Evolutionary conservation across 2,113 vertebrate genomes (phyloP).

Genomic region (Murina feae): DNA sequence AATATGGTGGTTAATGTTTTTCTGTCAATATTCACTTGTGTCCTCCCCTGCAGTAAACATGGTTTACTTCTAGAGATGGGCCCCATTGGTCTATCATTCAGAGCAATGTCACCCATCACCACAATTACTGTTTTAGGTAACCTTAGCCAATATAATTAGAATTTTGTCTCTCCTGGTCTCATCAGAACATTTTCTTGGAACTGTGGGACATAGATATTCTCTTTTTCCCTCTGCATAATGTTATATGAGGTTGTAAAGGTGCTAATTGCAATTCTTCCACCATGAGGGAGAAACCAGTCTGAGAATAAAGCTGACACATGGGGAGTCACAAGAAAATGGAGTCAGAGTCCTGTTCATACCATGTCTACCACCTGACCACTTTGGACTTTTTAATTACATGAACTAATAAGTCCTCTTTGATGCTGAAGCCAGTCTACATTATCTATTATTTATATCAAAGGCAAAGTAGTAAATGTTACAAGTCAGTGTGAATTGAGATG

Average conservation of each 20-base stretch:
- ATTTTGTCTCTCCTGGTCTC: background rate
- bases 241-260: background rate
- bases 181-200: background rate
- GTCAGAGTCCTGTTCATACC: background rate
- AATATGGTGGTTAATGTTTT: background rate
- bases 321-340: background rate
- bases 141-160: background rate
- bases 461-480: background rate
- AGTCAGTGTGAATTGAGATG: background rate
- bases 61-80: background rate
- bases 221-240: background rate
- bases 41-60: background rate
- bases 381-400: background rate
- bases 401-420: background rate
- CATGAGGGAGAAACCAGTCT: background rate
- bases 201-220: background rate
- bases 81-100: background rate
- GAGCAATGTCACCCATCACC: background rate
- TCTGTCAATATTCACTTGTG: background rate
- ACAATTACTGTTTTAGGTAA: background rate
- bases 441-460: background rate
- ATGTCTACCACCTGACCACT: background rate
- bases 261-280: background rate
- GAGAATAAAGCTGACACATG: background rate
- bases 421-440: background rate